A percentile compares a stretch with the other conserved stretches of the same genome.
Conservation (phyloP, 2,888 invertebrate genomes). For the Leptinotarsa rubiginosa region DNA sequence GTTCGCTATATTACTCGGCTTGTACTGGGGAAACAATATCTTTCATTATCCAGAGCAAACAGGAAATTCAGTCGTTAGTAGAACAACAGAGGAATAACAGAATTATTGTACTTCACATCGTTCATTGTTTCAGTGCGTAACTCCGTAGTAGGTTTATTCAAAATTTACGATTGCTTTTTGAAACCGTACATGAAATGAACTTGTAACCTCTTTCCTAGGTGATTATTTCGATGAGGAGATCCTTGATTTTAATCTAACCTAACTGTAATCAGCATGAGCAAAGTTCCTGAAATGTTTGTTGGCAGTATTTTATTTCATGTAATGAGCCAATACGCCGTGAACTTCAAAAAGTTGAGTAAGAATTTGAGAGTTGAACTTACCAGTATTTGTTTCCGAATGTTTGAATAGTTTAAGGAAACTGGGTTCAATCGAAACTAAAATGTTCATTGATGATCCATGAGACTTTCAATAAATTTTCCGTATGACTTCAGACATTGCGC, state of each 20-base stretch:
- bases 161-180: neutral
- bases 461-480: too few species aligned
- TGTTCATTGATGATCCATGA: too few species aligned
- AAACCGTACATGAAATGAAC: slow-evolving; percentile 1
- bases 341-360: too few species aligned
- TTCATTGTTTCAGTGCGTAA: slow-evolving; percentile 3
- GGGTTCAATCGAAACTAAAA: too few species aligned
- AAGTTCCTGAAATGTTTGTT: neutral
- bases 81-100: slow-evolving; percentile 3
- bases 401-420: too few species aligned
- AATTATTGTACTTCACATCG: neutral
- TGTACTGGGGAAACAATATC: slow-evolving; percentile 6
- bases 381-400: too few species aligned
- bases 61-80: neutral
- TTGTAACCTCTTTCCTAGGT: neutral
- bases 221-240: neutral
- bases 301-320: neutral
- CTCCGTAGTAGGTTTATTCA: neutral
- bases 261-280: neutral
- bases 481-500: too few species aligned
- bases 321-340: too few species aligned
- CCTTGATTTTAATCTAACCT: neutral
- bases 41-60: slow-evolving; percentile 6
- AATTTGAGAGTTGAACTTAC: too few species aligned
- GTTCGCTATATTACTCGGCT: neutral